Evolutionary conservation across 92 coral and sea anemone genomes (phyloP), one percentile per base, ranked within the genome.

Genomic region (Pocillopora grandis): DNA sequence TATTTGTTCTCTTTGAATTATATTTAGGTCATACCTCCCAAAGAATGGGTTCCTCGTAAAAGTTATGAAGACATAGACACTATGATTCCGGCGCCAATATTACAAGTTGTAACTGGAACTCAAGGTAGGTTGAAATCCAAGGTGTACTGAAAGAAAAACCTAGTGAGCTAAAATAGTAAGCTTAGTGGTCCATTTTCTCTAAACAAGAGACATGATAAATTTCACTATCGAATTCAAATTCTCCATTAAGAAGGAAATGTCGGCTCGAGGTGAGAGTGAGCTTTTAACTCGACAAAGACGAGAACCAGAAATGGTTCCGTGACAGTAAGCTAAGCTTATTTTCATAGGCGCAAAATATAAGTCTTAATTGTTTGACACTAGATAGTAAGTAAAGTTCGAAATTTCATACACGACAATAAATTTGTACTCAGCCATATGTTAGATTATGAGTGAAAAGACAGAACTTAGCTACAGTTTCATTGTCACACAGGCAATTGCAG

Each of bases 41-140:
- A 95, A 82, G 99, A 92, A 74, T 96, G 99, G 99, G 68, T 89
- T 63, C 92, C 99, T 20, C 85, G 98, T 68, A 84, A 82, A 87
- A 92, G 86, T 79, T 94, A 96, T 87, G 90, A 88, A 60, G 90
- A 90, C 58, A 90, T 93, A 63, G 92, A 92, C 72, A 84, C 92
- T 37, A 86, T 79, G 21, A 94, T 96, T 37, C 99, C 99, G 31
- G 98, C 99, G 10, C 99, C 99, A 9, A 92, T 94, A 72, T 92
- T 92, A 12, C 99, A 96, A 83, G 95, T 96, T 71, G 93, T 94
- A 19, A 93, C 98, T 33, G 99, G 99, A 0, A 93, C 95, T 8
- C 99, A 96, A 91, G 99, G 99, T 92, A 36, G 67, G 89, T 12
- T n/a, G 62, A 42, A 42, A 42, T 2, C 52, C 8, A 42, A 42